Percentiles rank a stretch among this genome's conserved stretches.
These are phyloP conservation scores for Neotoma lepida DNA, from an alignment of 2,113 vertebrate species.

Conservation along the genomic window DNA sequence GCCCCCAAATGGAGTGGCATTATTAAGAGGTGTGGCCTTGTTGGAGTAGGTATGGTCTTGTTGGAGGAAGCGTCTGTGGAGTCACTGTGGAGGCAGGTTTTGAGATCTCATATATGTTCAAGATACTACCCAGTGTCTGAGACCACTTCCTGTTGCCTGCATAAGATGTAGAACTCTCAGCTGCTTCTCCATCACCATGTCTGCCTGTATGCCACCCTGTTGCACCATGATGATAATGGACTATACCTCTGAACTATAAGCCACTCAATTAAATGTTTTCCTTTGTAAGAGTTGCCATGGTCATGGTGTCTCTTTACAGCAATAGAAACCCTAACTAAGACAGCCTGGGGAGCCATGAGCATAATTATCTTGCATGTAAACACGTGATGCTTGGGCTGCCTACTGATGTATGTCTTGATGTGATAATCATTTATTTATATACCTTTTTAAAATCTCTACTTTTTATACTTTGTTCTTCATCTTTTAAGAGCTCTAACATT, in stretches of 20 bases:
- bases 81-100: neutral
- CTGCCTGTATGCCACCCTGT: neutral
- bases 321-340: neutral
- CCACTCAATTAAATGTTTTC: neutral
- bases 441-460: neutral
- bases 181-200: neutral
- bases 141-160: neutral
- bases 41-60: neutral
- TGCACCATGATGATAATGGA: neutral
- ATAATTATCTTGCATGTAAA: neutral
- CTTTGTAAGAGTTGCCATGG: neutral
- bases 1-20: no score
- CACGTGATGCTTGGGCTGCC: neutral
- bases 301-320: neutral
- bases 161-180: neutral
- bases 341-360: neutral
- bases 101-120: neutral
- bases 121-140: neutral
- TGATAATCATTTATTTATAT: neutral
- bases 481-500: neutral
- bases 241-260: neutral
- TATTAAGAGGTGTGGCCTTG: no score
- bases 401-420: neutral
- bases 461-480: neutral
- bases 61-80: neutral